A percentile compares a stretch with the other conserved stretches of the same genome.
Conservation (phyloP, 2,888 invertebrate genomes). For the Zaprionus obscuricornis region DNA sequence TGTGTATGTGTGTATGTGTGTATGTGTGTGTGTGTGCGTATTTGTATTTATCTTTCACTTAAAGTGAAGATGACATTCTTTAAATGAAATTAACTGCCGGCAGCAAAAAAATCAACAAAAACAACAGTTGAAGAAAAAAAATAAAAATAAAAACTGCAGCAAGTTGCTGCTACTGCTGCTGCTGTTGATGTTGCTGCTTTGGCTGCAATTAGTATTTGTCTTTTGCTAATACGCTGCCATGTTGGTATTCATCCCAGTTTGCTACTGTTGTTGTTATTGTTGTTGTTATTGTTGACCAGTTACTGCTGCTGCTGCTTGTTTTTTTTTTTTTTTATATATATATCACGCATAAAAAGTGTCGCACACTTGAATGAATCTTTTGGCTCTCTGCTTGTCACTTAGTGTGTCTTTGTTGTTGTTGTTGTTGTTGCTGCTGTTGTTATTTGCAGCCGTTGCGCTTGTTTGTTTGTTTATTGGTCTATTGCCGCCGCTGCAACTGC, state of each 20-base stretch:
- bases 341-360: slow-evolving; percentile 74
- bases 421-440: slow-evolving; percentile 24
- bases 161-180: slow-evolving; percentile 39
- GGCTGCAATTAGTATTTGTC: slow-evolving; percentile 80
- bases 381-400: slow-evolving; percentile 40
- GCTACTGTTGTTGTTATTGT: slow-evolving; percentile 31
- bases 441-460: slow-evolving; percentile 50
- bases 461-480: slow-evolving; percentile 62
- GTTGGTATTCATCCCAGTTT: slow-evolving; percentile 72
- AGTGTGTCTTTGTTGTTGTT: slow-evolving; percentile 12
- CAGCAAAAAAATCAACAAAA: slow-evolving; percentile 40
- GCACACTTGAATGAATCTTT: slow-evolving; percentile 72
- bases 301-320: slow-evolving; percentile 29
- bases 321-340: too few species aligned
- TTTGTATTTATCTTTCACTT: slow-evolving; percentile 81
- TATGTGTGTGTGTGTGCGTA: slow-evolving; percentile 16
- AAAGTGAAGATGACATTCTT: slow-evolving; percentile 83
- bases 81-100: slow-evolving; percentile 82
- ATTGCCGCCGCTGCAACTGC: too few species aligned
- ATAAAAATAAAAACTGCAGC: slow-evolving; percentile 39
- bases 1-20: slow-evolving; percentile 13
- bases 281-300: slow-evolving; percentile 28
- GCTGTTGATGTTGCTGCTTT: slow-evolving; percentile 61
- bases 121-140: slow-evolving; percentile 20
- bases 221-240: slow-evolving; percentile 78